Evolutionary conservation across 2,888 invertebrate species (phyloP), one percentile per base, ranked within the genome.

Genomic region (Meiosimyza platycephala): DNA sequence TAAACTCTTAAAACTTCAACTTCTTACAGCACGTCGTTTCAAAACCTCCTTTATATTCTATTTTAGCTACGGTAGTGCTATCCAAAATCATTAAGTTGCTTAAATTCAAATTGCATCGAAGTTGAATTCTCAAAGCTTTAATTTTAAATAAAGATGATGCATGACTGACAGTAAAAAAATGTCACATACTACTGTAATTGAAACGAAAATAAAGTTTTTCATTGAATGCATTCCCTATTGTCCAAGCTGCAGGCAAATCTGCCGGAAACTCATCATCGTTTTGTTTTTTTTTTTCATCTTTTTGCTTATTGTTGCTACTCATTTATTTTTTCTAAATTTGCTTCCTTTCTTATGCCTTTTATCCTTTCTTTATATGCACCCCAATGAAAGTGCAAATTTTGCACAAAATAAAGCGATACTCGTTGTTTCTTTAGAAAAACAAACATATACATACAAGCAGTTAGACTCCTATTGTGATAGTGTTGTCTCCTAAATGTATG

Each of bases 321-420:
- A 57, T 57, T 50, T 18, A 54, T 57, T 67, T 67, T 48, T 59
- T 63, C 62, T 67, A 48, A 4, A 55, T 12, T 54, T 60, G 54
- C 65, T 55, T 12, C 28, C 12, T 60, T 66, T 59, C 13, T 60
- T 40, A 54, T 71, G 15, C 50, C 15, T 64, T n/a, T 18, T 63
- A 9, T 66, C 9, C 13, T 16, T 68, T 57, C 13, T 68, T 50
- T 18, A n/a, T 50, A 48, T 54, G 7, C 15, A 22, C 55, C 40
- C 18, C 11, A 63, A 57, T 47, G 13, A 51, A 64, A 54, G 40
- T 9, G 50, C 47, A 71, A 64, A 71, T 50, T 64, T 48, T 59
- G 47, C 67, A 74, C 74, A 76, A 79, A 78, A 79, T 79, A 79
- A 82, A 81, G 85, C 82, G 84, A 83, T 84, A 82, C 82, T 81